Percentiles rank a stretch among this genome's conserved stretches.
phyloP scores from a whole-genome alignment of 2,888 invertebrate species.

The Heliothis peltigera region DNA sequence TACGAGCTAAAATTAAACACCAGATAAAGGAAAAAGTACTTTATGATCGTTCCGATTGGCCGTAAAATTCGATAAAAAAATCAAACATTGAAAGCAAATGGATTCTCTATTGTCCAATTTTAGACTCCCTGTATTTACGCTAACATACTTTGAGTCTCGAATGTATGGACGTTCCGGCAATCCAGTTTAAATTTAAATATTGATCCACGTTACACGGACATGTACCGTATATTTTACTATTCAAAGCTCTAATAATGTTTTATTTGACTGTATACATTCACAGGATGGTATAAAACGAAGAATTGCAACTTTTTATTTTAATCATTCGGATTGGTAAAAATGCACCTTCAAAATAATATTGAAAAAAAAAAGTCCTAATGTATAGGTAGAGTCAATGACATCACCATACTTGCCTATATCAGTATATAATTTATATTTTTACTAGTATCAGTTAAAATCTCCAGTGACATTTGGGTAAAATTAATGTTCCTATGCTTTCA shows the following conservation, averaged over 20 bases:
- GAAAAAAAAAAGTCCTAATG: no score
- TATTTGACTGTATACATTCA: conserved; percentile 37
- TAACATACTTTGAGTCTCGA: conserved; percentile 52
- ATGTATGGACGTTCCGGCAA: conserved; percentile 61
- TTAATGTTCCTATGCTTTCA: conserved; percentile 10
- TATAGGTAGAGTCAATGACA: no score
- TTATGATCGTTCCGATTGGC: conserved; percentile 46
- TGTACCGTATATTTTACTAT: conserved; percentile 63
- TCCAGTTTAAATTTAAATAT: conserved; percentile 68
- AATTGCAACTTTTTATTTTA: background rate
- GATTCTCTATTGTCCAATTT: conserved; percentile 49
- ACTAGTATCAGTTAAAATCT: conserved; percentile 12
- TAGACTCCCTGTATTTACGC: conserved; percentile 48
- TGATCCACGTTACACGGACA: conserved; percentile 64
- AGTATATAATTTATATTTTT: background rate
- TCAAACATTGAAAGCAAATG: conserved; percentile 48
- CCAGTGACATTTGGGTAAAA: conserved; percentile 8
- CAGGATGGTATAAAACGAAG: background rate
- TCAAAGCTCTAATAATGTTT: conserved; percentile 50
- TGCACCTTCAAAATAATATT: no score
- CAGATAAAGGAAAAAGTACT: conserved; percentile 44
- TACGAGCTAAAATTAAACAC: conserved; percentile 31
- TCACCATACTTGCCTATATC: no score
- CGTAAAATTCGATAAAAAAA: conserved; percentile 40
- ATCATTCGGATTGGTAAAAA: no score